Evolutionary conservation across 2,797 vertebrate species (phyloP).

Genomic region (Rhabdomys pumilio): DNA sequence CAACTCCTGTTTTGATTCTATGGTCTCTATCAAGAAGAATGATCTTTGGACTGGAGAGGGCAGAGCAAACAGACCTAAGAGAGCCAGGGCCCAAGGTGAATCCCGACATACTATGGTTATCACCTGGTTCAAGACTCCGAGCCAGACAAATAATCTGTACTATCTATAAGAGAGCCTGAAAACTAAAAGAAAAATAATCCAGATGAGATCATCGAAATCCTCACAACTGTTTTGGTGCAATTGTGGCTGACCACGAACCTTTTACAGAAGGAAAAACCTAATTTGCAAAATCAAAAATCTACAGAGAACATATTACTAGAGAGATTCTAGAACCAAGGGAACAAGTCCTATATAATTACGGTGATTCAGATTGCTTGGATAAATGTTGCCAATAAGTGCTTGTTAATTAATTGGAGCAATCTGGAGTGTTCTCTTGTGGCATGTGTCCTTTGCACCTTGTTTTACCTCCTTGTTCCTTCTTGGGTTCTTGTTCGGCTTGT

Average conservation of each 20-base stretch:
- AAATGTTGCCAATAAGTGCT: slow-evolving; percentile 50
- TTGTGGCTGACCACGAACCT: not conserved
- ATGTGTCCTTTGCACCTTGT: slow-evolving; percentile 42
- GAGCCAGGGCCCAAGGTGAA: slow-evolving; percentile 53
- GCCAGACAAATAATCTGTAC: slow-evolving; percentile 49
- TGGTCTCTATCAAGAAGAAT: slow-evolving; percentile 73
- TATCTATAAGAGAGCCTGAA: slow-evolving; percentile 43
- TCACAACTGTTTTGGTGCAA: not conserved
- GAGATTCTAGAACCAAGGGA: slow-evolving; percentile 30
- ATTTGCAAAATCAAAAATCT: not conserved
- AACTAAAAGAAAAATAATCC: not conserved
- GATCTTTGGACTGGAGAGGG: slow-evolving; percentile 77
- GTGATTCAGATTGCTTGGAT: slow-evolving; percentile 61
- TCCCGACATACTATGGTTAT: slow-evolving; percentile 55
- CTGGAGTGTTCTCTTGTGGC: slow-evolving; percentile 39
- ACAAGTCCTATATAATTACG: slow-evolving; percentile 47
- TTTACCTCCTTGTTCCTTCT: not conserved
- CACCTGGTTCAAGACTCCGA: slow-evolving; percentile 63
- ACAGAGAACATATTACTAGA: not conserved
- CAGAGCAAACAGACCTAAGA: slow-evolving; percentile 70
- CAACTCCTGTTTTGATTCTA: slow-evolving; percentile 78
- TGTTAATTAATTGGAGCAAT: slow-evolving; percentile 67
- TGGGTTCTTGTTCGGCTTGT: slow-evolving; percentile 43
- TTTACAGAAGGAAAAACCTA: not conserved
- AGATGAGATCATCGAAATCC: slow-evolving; percentile 49